These are phyloP conservation scores for Lithophane leautieri DNA, from an alignment of 2,888 invertebrate species.

Conservation along the genomic window DNA sequence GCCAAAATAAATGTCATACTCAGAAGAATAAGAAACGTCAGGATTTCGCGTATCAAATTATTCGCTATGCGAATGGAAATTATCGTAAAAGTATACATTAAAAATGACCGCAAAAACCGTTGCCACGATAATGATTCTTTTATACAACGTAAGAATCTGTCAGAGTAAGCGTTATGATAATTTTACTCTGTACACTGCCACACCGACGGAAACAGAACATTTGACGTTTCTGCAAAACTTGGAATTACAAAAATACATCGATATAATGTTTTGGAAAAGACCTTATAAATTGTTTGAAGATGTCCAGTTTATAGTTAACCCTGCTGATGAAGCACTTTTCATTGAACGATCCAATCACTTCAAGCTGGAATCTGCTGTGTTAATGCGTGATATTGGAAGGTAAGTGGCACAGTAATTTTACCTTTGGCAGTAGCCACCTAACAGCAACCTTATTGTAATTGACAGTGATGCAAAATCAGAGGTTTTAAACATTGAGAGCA, in stretches of 20 bases:
- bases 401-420: constrained; percentile 56
- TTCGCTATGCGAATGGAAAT: constrained; percentile 33
- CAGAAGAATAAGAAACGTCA: constrained; percentile 39
- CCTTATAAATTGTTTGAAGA: constrained; percentile 75
- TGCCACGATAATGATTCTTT: constrained; percentile 69
- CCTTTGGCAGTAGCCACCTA: neutral
- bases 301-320: constrained; percentile 78
- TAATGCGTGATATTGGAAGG: constrained; percentile 75
- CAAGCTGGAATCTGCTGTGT: constrained; percentile 65
- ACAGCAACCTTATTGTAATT: neutral
- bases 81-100: constrained; percentile 39
- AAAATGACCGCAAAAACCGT: constrained; percentile 74
- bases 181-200: constrained; percentile 71
- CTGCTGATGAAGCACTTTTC: constrained; percentile 72
- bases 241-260: constrained; percentile 75
- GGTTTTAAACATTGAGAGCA: neutral
- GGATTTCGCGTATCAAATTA: constrained; percentile 3
- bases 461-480: neutral
- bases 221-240: constrained; percentile 79
- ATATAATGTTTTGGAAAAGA: constrained; percentile 79
- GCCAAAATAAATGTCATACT: constrained; percentile 13
- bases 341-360: constrained; percentile 77
- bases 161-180: constrained; percentile 73
- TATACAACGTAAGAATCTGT: constrained; percentile 69
- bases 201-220: constrained; percentile 73